These are phyloP conservation scores for Myiotriccus ornatus DNA, from an alignment of 2,797 vertebrate genomes.

Conservation along the genomic window DNA sequence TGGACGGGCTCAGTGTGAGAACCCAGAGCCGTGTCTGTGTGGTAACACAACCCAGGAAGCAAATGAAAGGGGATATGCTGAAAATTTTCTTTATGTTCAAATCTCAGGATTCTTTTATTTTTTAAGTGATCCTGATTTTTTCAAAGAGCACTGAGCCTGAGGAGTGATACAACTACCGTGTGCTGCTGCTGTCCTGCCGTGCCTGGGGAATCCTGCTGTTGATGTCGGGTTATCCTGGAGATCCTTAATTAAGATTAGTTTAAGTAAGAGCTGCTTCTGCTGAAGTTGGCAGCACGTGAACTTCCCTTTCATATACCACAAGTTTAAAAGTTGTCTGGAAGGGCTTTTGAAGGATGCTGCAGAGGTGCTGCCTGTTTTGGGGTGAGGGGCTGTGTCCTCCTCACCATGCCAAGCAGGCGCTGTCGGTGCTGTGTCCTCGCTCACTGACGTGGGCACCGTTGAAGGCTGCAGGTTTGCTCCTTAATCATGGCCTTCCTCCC, in stretches of 20 bases:
- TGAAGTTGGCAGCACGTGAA: accelerated
- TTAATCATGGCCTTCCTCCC: not conserved
- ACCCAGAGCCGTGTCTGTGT: not conserved
- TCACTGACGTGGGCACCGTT: accelerated
- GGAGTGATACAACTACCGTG: accelerated
- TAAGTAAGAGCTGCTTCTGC: not conserved
- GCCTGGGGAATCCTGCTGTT: not conserved
- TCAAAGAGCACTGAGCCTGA: not conserved
- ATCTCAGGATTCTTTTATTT: not conserved
- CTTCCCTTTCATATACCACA: not conserved
- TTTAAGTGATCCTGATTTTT: not conserved
- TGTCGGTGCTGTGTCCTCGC: accelerated
- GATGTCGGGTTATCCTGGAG: not conserved
- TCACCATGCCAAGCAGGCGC: not conserved
- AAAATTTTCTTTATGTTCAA: accelerated
- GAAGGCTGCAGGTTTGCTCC: not conserved
- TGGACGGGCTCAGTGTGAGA: accelerated
- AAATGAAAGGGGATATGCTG: not conserved
- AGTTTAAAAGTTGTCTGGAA: not conserved
- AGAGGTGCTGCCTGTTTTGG: not conserved
- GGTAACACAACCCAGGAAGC: not conserved
- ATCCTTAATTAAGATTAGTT: not conserved
- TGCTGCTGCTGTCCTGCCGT: not conserved
- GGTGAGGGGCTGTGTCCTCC: not conserved
- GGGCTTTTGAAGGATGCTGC: not conserved